Conservation (phyloP, 2,888 invertebrate species). For the Diabrotica balteata region DNA sequence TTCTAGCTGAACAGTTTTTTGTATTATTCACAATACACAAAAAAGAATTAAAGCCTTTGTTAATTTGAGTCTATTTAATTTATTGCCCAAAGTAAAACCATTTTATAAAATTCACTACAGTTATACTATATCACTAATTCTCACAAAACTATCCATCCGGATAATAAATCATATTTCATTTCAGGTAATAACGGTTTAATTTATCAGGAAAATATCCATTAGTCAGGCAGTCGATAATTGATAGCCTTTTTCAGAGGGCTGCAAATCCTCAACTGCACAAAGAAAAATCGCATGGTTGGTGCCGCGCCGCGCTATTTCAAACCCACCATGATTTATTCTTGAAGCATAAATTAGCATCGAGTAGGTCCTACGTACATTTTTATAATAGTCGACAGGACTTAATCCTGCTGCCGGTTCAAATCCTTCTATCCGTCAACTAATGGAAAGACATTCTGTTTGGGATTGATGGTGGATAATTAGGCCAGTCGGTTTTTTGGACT, state of each 20-base stretch:
- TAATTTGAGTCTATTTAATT: no score
- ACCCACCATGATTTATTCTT: conserved; percentile 46
- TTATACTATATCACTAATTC: neutral
- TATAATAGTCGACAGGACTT: conserved; percentile 45
- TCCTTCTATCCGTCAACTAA: conserved; percentile 48
- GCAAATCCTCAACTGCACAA: conserved; percentile 26
- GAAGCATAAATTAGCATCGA: conserved; percentile 50
- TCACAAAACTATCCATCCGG: neutral
- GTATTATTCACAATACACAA: no score
- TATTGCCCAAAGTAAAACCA: no score
- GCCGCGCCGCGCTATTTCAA: conserved; percentile 25
- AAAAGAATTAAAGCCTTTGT: no score
- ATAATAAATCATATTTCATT: conserved; percentile 28
- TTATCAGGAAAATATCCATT: conserved; percentile 32
- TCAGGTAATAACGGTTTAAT: conserved; percentile 24
- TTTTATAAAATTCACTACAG: no score
- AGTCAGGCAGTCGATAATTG: conserved; percentile 32
- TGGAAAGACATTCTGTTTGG: conserved; percentile 46
- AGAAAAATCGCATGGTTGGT: conserved; percentile 30
- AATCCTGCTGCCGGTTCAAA: conserved; percentile 47
- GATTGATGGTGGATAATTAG: conserved; percentile 40
- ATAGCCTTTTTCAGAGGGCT: conserved; percentile 29
- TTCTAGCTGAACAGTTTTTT: no score
- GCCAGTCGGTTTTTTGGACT: neutral
- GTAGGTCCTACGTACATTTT: conserved; percentile 47